Base-by-base conservation (phyloP, 1,140 invertebrate species). In the Arctopsyche grandis region DNA sequence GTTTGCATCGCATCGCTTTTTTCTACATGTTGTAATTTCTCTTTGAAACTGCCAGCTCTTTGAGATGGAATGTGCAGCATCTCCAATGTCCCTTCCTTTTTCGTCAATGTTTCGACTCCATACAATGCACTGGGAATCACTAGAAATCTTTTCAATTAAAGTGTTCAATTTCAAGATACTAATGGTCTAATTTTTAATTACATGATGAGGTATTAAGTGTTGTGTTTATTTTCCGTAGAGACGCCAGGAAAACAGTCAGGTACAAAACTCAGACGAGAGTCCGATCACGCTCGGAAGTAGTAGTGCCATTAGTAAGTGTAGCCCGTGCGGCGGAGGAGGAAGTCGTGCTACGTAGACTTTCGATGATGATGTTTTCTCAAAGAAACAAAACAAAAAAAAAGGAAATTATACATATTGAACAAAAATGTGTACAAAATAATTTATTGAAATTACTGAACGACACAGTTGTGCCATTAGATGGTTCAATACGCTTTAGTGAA, bases 191-290 rank as follows among this genome's bases (percentile, higher is more conserved):
- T 38, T 38, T 38, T 58, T 21, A 1, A 1, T 58, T 58, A 38
- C 38, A 70, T 70, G 29, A 52, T 52, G 16, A 52, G 1, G 22
- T 70, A 14, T 70, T 38, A 38, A 70, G 14, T 38, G 38, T 38
- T 43, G 12, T 70, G 1, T 14, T 1, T 43, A 38, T 43, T 83
- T 90, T 89, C n/a, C 80, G 16, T 87, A 93, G 92, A 89, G 91
- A 83, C 88, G 92, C 83, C 91, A 93, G 83, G 92, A 92, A 81
- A 91, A 87, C 84, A 91, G 90, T 78, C 90, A 91, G 85, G 88
- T 91, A 48, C 88, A 89, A 14, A 86, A 88, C 22, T 86, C 85
- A n/a, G 90, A 91, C 58, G 88, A 90, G 22, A 90, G 91, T 70
- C 89, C 90, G 21, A 90, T 92, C 0, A 90, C 88, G 75, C 87